A percentile compares a stretch with the other conserved stretches of the same genome.
These are phyloP conservation scores for Gnatocerus cornutus DNA, from an alignment of 2,888 invertebrate genomes.

Conservation along the genomic window DNA sequence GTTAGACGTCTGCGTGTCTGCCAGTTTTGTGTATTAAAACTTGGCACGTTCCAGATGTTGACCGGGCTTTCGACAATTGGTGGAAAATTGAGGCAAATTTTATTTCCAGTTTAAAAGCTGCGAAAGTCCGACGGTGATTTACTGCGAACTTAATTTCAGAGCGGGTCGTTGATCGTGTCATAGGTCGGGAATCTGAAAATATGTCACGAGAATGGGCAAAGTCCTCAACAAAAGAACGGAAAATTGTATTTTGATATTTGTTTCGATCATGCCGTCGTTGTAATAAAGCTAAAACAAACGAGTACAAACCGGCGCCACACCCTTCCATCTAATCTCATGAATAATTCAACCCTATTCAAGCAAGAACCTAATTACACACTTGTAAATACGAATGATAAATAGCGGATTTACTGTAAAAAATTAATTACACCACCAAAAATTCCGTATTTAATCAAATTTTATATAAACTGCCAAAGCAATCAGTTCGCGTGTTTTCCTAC, in stretches of 20 bases:
- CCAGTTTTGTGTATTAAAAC: constrained; percentile 17
- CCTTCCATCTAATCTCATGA: constrained; percentile 23
- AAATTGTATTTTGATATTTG: constrained; percentile 3
- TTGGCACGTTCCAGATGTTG: constrained; percentile 15
- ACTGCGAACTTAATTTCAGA: not conserved
- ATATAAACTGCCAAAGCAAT: constrained; percentile 21
- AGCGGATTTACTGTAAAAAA: constrained; percentile 16
- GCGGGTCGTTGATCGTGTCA: constrained; percentile 10
- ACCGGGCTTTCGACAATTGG: constrained; percentile 2
- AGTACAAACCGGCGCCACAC: constrained; percentile 14
- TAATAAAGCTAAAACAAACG: constrained; percentile 1
- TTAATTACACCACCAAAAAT: constrained; percentile 15
- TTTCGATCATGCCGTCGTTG: not conserved
- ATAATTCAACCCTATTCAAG: constrained; percentile 18
- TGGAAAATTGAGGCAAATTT: not conserved
- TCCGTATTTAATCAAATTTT: constrained; percentile 6
- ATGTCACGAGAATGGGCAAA: not conserved
- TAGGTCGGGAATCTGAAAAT: constrained; percentile 9
- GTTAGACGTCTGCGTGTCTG: constrained; percentile 35
- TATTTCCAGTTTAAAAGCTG: not conserved
- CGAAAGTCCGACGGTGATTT: not conserved
- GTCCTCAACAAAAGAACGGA: not conserved
- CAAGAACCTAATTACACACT: constrained; percentile 35
- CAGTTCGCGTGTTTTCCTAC: constrained; percentile 12
- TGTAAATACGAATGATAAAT: constrained; percentile 27